Evolutionary conservation across 2,797 vertebrate species (phyloP), one percentile per base, ranked within the genome.

Genomic region (Clarias pachynema): DNA sequence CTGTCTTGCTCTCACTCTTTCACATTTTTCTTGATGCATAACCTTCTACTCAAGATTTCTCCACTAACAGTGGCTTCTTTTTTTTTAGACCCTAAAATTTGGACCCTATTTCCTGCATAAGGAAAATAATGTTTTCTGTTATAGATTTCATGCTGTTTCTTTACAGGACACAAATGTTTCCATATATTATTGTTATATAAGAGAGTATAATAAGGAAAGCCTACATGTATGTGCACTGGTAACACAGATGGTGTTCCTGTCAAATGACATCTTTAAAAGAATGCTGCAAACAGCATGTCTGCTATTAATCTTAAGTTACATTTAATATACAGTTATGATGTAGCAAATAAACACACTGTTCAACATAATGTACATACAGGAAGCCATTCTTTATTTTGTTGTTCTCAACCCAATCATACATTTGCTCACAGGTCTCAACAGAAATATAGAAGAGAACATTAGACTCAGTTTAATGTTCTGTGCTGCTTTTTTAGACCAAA

Each of bases 41-140:
- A 81, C 75, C 82, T 85, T 87, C 68, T 82, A 86, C 82, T 90
- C 78, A 89, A 86, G 89, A 91, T 91, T 87, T 81, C 86, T 88
- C 84, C 22, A 31, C 79, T 74, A 80, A 84, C 86, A 88, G 86
- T 88, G 74, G 63, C 24, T 26, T 78, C 63, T 57, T 10, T 53
- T 53, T 53, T 53, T 53, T 53, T 53, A 12, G 49, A 53, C 49
- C 65, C 53, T 60, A 9, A 79, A 56, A 59, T 79, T 83, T 37
- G 40, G 6, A 79, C 56, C 22, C 40, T 70, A 73, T 57, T 81
- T 78, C 31, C 18, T 68, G 29, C 40, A 56, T 16, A 6, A 65
- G 9, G 22, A 66, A 85, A 49, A 20, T 14, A 74, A 85, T 44
- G 22, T 68, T 81, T 16, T 63, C 59, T 57, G 40, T 72, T 40